Evolutionary conservation across 2,888 invertebrate species (phyloP), one percentile per base, ranked within the genome.

Genomic region (Orthosia cruda): DNA sequence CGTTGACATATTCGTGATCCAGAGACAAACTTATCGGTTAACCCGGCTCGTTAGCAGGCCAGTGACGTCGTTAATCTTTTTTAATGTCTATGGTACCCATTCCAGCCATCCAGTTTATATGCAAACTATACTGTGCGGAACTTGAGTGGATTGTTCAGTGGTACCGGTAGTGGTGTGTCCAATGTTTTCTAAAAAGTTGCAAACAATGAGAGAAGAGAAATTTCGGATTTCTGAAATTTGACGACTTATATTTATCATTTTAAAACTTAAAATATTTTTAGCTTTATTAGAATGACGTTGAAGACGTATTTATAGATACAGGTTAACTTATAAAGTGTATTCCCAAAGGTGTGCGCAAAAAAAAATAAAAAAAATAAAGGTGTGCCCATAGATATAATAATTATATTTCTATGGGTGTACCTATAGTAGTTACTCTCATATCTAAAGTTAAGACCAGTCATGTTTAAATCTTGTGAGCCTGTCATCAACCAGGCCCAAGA

Each of bases 1-100:
- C 45, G 81, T 59, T 68, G 83, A 74, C 83, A 74, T 79, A 79
- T 81, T 83, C 79, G 70, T 67, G 59, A 70, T 54, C 64, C 70
- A 81, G 57, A 79, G 83, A 81, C 83, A 81, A 81, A 74, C 59
- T 74, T 74, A 83, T 81, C 83, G 67, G 82, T 69, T 49, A 52
- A 58, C 67, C 79, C 0, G 52, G 57, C 83, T 79, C 70, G 83
- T 81, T 81, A 81, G 79, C 74, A 55, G 64, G 70, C 59, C 79
- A 79, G 79, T 64, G 63, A 68, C 61, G 57, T 74, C 79, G 52
- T 81, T 83, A 74, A 81, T 81, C 83, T 81, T 81, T 81, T 82
- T 81, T 79, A 81, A 78, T 79, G 83, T 71, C 79, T 61, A 49
- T 67, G 64, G 47, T 61, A 71, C 67, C 80, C 77, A 65, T 77